Percentiles rank a stretch among this genome's conserved stretches.
Evolutionary conservation across 2,888 invertebrate genomes (phyloP).

Genomic region (Sinopyrophorus schimmeli): DNA sequence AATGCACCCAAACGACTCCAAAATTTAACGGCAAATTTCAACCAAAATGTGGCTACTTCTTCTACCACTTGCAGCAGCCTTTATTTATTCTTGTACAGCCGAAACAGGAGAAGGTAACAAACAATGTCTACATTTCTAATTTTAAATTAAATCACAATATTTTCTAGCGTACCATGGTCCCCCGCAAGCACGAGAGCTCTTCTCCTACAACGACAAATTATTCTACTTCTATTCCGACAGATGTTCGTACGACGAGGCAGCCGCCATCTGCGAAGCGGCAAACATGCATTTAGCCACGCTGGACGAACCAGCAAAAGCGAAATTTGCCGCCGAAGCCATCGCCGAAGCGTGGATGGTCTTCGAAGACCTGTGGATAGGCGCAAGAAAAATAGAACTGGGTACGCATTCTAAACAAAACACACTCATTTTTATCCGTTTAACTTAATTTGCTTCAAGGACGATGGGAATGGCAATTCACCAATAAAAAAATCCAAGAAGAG

Average conservation of each 20-base stretch:
- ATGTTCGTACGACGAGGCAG: conserved; percentile 20
- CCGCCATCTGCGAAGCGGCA: conserved; percentile 18
- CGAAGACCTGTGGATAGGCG: conserved; percentile 18
- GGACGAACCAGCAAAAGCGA: conserved; percentile 57
- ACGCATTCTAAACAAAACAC: no score
- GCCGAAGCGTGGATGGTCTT: conserved; percentile 51
- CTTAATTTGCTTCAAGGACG: background rate
- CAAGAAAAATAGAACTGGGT: background rate
- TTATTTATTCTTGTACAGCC: background rate
- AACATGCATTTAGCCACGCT: conserved; percentile 50
- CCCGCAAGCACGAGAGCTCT: conserved; percentile 22
- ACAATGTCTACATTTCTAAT: background rate
- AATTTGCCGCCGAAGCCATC: conserved; percentile 57
- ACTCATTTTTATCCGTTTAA: background rate
- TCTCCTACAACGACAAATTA: conserved; percentile 11
- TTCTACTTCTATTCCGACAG: conserved; percentile 24
- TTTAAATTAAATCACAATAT: background rate
- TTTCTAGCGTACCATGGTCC: conserved; percentile 24
- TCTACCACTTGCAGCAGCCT: background rate
- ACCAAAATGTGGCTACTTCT: background rate
- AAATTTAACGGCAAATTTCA: background rate
- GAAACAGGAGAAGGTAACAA: conserved; percentile 6
- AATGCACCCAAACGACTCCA: background rate
- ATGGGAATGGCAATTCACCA: conserved; percentile 7
- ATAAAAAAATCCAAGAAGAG: conserved; percentile 10